These are phyloP conservation scores for Leptinotarsa rubiginosa DNA, from an alignment of 2,888 invertebrate genomes.

Conservation along the genomic window DNA sequence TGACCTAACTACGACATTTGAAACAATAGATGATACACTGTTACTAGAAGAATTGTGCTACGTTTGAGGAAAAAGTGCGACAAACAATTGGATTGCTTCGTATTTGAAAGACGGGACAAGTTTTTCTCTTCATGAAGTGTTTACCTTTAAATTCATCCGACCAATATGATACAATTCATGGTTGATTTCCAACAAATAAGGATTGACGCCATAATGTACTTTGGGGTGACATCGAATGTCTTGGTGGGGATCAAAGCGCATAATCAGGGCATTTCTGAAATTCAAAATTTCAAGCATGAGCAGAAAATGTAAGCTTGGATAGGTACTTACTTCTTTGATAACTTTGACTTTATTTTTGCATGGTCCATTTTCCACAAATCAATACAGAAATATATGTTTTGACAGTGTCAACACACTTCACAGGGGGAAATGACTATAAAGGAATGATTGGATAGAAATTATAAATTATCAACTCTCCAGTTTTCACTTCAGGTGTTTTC, in stretches of 20 bases:
- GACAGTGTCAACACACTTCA: not conserved
- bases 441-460: too few species aligned
- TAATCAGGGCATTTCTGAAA: conserved; percentile 33
- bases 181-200: conserved; percentile 32
- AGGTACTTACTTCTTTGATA: not conserved
- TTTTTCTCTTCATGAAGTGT: too few species aligned
- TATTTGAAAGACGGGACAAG: too few species aligned
- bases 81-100: too few species aligned
- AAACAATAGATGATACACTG: too few species aligned
- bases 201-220: conserved; percentile 32
- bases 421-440: not conserved
- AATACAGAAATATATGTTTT: not conserved
- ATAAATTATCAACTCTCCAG: too few species aligned
- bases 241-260: conserved; percentile 22
- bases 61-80: too few species aligned
- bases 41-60: too few species aligned
- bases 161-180: conserved; percentile 37
- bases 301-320: too few species aligned
- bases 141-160: conserved; percentile 35
- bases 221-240: conserved; percentile 31
- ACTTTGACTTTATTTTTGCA: conserved; percentile 24
- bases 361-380: conserved; percentile 26
- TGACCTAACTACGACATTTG: too few species aligned
- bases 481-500: too few species aligned
- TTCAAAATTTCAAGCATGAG: not conserved